These are phyloP conservation scores for Hipposideros armiger DNA, from an alignment of 2,113 vertebrate genomes.

Conservation along the genomic window DNA sequence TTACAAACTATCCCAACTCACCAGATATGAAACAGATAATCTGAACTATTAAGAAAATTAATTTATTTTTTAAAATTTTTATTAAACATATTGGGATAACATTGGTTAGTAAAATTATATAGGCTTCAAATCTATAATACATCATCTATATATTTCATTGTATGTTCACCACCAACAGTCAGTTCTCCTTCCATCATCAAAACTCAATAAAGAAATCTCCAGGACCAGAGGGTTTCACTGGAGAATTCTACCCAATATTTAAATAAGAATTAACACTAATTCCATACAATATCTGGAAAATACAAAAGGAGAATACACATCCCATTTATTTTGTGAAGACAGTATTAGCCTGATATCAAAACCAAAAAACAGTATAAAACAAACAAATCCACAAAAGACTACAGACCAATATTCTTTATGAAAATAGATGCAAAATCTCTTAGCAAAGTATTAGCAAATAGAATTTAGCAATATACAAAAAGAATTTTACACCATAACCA, in stretches of 20 bases:
- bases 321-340: background rate
- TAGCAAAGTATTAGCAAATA: slow-evolving; percentile 1
- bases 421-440: background rate
- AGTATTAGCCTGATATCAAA: background rate
- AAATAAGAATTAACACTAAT: background rate
- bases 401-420: background rate
- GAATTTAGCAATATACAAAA: background rate
- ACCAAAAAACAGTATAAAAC: background rate
- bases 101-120: no score
- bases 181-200: background rate
- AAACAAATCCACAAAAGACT: background rate
- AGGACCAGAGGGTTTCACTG: background rate
- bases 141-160: no score
- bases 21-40: background rate
- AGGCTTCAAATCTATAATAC: no score
- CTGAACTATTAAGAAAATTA: background rate
- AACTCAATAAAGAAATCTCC: background rate
- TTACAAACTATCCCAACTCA: background rate
- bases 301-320: background rate
- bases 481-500: background rate
- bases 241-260: background rate
- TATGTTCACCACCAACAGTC: no score
- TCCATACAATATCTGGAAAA: background rate
- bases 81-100: no score
- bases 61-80: no score